These are phyloP conservation scores for Hemichromis elongatus DNA, from an alignment of 2,113 vertebrate genomes.

Conservation along the genomic window DNA sequence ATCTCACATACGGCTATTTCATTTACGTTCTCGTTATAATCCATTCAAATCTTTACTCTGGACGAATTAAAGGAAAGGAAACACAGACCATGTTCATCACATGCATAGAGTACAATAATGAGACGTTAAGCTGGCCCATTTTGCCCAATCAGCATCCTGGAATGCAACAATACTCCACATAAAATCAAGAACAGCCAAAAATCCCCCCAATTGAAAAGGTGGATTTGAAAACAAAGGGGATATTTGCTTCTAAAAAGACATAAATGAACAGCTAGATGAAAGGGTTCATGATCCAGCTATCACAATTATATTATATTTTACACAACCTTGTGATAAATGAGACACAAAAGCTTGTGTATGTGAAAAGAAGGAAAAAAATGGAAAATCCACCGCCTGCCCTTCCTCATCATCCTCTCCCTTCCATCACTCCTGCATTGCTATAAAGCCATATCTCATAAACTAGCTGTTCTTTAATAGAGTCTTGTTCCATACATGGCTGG, in stretches of 20 bases:
- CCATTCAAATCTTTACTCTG: neutral
- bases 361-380: neutral
- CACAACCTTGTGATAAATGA: neutral
- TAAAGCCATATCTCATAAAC: conserved; percentile 54
- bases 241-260: neutral
- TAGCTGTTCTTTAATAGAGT: conserved; percentile 49
- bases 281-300: neutral
- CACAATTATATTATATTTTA: neutral
- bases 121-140: neutral
- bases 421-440: conserved; percentile 22
- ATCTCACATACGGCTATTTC: neutral
- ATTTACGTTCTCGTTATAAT: neutral
- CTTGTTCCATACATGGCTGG: conserved; percentile 34
- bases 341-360: neutral
- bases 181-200: neutral
- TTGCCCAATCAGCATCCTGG: neutral
- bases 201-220: neutral
- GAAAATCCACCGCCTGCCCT: neutral
- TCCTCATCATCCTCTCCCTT: neutral
- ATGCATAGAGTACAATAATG: neutral
- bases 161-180: neutral
- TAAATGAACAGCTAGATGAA: neutral
- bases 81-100: neutral
- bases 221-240: neutral
- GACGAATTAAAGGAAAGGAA: neutral